phyloP scores from a whole-genome alignment of 1,140 invertebrate genomes.

The Phymorhynchus buccinoides region DNA sequence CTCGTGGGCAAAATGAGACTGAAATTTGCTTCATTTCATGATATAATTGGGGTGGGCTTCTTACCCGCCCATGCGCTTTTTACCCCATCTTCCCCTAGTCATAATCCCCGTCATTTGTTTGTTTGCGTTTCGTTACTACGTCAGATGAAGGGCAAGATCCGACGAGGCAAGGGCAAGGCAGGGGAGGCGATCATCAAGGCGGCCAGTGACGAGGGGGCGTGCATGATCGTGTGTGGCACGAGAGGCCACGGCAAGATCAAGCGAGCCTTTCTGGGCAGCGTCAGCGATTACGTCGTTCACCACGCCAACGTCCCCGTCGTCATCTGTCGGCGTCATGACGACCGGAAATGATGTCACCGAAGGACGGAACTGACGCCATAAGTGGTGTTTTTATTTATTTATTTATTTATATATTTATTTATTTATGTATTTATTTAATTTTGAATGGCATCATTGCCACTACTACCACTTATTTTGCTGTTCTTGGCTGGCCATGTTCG shows the following conservation, averaged over 20 bases:
- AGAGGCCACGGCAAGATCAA: slow-evolving; percentile 52
- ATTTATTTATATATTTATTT: too few relatives aligned
- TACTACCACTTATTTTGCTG: too few relatives aligned
- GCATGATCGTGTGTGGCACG: slow-evolving; percentile 55
- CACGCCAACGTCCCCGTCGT: slow-evolving; percentile 52
- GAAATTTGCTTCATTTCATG: too few relatives aligned
- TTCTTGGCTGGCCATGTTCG: neutral
- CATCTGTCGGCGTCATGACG: slow-evolving; percentile 45
- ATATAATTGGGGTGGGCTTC: too few relatives aligned
- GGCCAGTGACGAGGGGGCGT: slow-evolving; percentile 54
- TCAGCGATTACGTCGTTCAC: slow-evolving; percentile 57
- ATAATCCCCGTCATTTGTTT: too few relatives aligned
- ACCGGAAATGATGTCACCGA: neutral
- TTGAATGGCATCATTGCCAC: neutral
- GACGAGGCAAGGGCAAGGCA: slow-evolving; percentile 51
- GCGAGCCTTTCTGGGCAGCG: slow-evolving; percentile 53
- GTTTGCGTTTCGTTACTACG: neutral
- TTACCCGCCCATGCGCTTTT: too few relatives aligned
- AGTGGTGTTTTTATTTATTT: too few relatives aligned
- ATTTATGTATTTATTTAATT: too few relatives aligned
- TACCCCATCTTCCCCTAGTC: too few relatives aligned
- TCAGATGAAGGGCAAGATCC: slow-evolving; percentile 53
- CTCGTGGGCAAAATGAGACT: too few relatives aligned
- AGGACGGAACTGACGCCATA: too few relatives aligned
- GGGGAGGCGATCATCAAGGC: slow-evolving; percentile 57